Evolutionary conservation across 1,140 invertebrate genomes (phyloP), one percentile per base, ranked within the genome.

Genomic region (Phenacoccus solenopsis): DNA sequence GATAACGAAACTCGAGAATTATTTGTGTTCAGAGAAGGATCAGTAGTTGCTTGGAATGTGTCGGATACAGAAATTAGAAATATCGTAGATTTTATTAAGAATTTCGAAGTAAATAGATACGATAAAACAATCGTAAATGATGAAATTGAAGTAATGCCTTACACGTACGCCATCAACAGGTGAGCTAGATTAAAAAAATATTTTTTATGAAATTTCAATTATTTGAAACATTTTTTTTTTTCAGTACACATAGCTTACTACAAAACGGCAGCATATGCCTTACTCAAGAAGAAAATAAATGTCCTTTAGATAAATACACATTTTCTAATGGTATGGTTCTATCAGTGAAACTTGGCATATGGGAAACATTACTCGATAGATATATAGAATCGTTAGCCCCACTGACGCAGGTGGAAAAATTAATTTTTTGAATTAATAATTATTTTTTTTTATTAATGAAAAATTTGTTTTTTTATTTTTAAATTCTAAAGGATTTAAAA

Each of bases 31-130:
- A 84, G 90, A 61, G 91, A 96, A 81, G 93, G 93, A 10, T 87
- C 89, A 22, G 85, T 93, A 16, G 90, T 97, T 0, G 88, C 96
- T 78, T 98, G 95, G 95, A 97, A 97, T 80, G 86, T 94, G 71
- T 84, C 87, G 25, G 88, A 94, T 72, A 75, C 90, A 67, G 94
- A 98, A 77, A 84, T 85, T 61, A 84, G 83, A 70, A 90, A 89
- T 82, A 80, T 95, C 1, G 77, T 96, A 7, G 80, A 84, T 56
- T 91, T 93, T 79, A 75, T 93, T 57, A 86, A 81, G 71, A 73
- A 77, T 75, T 85, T 79, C 73, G 85, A 89, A 78, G 76, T 85
- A 7, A 86, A 88, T 73, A 82, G 87, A 38, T 94, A 93, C 76
- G 79, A 85, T 1, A 79, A 81, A 38, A 78, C 82, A 12, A 76